Base-by-base conservation (phyloP, 2,113 vertebrate genomes). In the Podocnemis expansa region DNA sequence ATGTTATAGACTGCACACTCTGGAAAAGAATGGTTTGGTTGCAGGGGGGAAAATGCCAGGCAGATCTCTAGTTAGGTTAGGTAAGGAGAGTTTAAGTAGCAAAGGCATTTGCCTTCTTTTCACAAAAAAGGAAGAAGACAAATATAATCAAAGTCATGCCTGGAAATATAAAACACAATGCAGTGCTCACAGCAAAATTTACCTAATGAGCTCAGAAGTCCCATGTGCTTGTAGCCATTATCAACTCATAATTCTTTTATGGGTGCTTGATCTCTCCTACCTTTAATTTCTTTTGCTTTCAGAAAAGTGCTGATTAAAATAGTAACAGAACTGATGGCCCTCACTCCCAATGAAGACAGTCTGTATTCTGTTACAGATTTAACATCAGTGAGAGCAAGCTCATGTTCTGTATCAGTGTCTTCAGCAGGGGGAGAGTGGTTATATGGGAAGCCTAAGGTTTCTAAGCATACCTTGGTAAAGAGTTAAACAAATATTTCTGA, bases 291-390 rank as follows among this genome's bases (percentile, higher is more conserved):
- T 84, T 80, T 76, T 54, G 5, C 54, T 90, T 56, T 78, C 58
- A 80, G 73, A 93, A 94, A 89, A 11, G 21, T 67, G 93, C 87
- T 90, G 80, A 96, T 91, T 76, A 95, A n/a, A n/a, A n/a, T n/a
- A n/a, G n/a, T n/a, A n/a, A n/a, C n/a, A n/a, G n/a, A n/a, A n/a
- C n/a, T n/a, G n/a, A n/a, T n/a, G 31, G 27, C 1, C 10, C 43
- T 49, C 27, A 84, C 3, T 88, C 19, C 63, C 51, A 63, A 0
- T 1, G 60, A 87, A 89, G 84, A 52, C 60, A 10, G 73, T 41
- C 47, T 14, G n/a, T 58, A 27, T 24, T 16, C 27, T 8, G 27
- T 41, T 34, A 43, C 19, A 51, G 47, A 54, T 49, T 45, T 34
- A 54, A n/a, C 54, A 41, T 34, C 31, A 63, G 60, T 63, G 60